Evolutionary conservation across 1,140 invertebrate species (phyloP).

Genomic region (Ditylenchus dipsaci): DNA sequence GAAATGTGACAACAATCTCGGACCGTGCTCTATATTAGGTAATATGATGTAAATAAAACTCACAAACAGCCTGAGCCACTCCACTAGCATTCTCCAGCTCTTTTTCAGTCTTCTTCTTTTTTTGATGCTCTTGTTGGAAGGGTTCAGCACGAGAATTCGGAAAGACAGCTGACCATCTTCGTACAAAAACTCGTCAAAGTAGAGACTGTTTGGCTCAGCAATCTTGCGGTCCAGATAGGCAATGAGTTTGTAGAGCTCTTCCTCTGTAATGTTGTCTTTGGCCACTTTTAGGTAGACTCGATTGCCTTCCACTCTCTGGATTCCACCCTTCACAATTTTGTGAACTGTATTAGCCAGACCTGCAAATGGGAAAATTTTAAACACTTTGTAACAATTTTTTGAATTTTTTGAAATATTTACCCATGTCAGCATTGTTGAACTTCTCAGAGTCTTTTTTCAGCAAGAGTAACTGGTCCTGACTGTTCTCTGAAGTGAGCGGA

Average conservation of each 20-base stretch:
- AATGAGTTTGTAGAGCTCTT: slow-evolving; percentile 50
- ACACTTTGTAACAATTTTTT: background rate
- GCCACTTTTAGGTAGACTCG: slow-evolving; percentile 51
- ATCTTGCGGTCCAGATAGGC: slow-evolving; percentile 40
- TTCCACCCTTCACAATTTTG: slow-evolving; percentile 56
- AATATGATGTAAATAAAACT: slow-evolving; percentile 18
- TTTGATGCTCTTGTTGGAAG: slow-evolving; percentile 13
- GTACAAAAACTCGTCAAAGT: slow-evolving; percentile 56
- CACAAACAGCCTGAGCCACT: slow-evolving; percentile 55
- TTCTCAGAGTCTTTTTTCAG: slow-evolving; percentile 55
- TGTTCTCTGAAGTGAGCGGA: slow-evolving; percentile 37
- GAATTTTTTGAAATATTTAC: slow-evolving; percentile 8
- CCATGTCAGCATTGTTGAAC: slow-evolving; percentile 52
- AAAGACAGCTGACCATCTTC: slow-evolving; percentile 56
- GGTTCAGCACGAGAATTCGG: slow-evolving; percentile 41
- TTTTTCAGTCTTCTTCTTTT: slow-evolving; percentile 31
- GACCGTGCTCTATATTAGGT: background rate
- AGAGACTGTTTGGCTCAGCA: slow-evolving; percentile 50
- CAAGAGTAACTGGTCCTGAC: slow-evolving; percentile 35
- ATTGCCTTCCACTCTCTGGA: slow-evolving; percentile 55
- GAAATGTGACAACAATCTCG: too few species aligned
- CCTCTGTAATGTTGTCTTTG: slow-evolving; percentile 44
- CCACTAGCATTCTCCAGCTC: slow-evolving; percentile 49
- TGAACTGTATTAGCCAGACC: slow-evolving; percentile 45
- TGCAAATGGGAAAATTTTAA: slow-evolving; percentile 10